A percentile compares a stretch with the other conserved stretches of the same genome.
Evolutionary conservation across 2,888 invertebrate genomes (phyloP).

Genomic region (Sinotaia quadrata): DNA sequence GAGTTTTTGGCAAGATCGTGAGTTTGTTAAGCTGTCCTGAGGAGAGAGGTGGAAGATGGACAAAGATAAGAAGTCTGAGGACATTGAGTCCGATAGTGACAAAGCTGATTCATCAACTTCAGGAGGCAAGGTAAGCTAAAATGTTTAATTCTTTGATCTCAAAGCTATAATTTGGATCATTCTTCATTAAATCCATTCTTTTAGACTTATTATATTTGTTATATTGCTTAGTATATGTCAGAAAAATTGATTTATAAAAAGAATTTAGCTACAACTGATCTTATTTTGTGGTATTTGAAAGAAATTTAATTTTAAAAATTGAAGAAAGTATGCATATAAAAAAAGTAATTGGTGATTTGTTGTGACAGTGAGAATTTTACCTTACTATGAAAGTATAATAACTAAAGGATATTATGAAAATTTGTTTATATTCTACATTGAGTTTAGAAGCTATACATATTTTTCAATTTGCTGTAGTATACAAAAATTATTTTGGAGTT

Average conservation of each 20-base stretch:
- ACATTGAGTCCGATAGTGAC: conserved; percentile 3
- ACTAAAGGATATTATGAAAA: too few species aligned
- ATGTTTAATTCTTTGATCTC: not conserved
- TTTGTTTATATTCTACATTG: too few species aligned
- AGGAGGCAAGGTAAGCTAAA: conserved; percentile 8
- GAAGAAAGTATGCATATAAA: too few species aligned
- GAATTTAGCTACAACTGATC: not conserved
- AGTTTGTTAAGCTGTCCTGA: not conserved
- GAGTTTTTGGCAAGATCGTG: too few species aligned
- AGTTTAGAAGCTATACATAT: too few species aligned
- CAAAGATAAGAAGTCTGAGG: conserved; percentile 7
- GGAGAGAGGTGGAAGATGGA: conserved; percentile 4
- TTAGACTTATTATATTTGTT: not conserved
- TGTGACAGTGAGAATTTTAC: too few species aligned
- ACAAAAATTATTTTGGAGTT: too few species aligned
- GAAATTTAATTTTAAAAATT: too few species aligned
- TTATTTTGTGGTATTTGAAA: too few species aligned
- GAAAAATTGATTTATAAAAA: not conserved
- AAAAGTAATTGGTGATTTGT: too few species aligned
- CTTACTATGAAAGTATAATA: too few species aligned
- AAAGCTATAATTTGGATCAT: not conserved
- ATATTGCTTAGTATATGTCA: not conserved
- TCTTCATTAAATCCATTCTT: not conserved
- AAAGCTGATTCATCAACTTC: conserved; percentile 4
- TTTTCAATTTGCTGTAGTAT: too few species aligned